phyloP scores from a whole-genome alignment of 2,113 vertebrate genomes.

The Phalacrocorax brasilianus region DNA sequence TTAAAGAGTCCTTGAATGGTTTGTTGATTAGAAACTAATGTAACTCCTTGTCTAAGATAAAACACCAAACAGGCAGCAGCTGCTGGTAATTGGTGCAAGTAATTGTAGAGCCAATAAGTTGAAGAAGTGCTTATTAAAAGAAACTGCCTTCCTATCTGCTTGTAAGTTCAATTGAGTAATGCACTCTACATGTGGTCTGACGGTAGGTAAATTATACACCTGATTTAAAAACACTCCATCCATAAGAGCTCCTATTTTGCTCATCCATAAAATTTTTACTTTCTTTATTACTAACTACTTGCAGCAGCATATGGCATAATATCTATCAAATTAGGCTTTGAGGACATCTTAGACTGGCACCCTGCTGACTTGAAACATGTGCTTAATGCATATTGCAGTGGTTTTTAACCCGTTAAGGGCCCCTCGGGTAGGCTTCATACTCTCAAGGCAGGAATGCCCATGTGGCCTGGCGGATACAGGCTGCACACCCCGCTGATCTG shows the following conservation, averaged over 20 bases:
- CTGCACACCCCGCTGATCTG: not conserved
- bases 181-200: constrained; percentile 85
- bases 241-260: constrained; percentile 84
- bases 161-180: constrained; percentile 85
- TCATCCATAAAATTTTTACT: constrained; percentile 86
- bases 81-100: constrained; percentile 88
- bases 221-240: constrained; percentile 89
- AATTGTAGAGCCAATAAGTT: constrained; percentile 89
- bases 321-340: constrained; percentile 87
- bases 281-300: constrained; percentile 83
- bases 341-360: constrained; percentile 84
- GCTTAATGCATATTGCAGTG: constrained; percentile 79
- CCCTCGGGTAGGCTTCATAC: not conserved
- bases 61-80: constrained; percentile 84
- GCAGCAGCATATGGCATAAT: constrained; percentile 83
- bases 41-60: constrained; percentile 82
- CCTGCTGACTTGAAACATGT: constrained; percentile 82
- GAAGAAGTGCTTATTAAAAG: constrained; percentile 88
- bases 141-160: constrained; percentile 84
- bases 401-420: constrained; percentile 75
- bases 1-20: constrained; percentile 82
- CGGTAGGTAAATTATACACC: constrained; percentile 87
- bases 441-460: constrained; percentile 15
- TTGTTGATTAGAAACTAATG: constrained; percentile 87
- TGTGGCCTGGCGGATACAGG: not conserved